These are phyloP conservation scores for Steatocranus sp. DNA, from an alignment of 2,797 vertebrate species.

Conservation along the genomic window DNA sequence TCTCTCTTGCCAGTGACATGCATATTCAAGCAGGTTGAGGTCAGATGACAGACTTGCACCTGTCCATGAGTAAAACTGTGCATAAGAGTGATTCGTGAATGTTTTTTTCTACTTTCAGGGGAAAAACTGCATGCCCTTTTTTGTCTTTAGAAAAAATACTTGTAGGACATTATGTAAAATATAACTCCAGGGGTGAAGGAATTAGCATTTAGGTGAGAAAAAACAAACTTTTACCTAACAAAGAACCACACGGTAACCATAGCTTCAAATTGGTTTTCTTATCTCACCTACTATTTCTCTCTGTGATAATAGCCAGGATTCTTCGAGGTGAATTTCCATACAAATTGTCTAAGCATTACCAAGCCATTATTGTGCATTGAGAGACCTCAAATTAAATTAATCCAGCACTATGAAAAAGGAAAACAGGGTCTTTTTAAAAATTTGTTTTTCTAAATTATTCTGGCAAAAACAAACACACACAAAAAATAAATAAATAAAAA, in stretches of 20 bases:
- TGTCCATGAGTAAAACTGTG: not conserved
- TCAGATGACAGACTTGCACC: not conserved
- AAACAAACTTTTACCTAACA: not conserved
- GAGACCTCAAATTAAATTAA: not conserved
- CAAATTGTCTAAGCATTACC: constrained; percentile 13
- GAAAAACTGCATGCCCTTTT: not conserved
- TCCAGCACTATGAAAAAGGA: not conserved
- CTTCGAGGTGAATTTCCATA: constrained; percentile 30
- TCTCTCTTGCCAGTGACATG: not conserved
- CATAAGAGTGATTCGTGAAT: not conserved
- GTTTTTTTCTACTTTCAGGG: not conserved
- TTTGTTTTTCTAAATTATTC: not conserved
- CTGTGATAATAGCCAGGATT: not conserved
- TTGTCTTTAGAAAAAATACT: not conserved
- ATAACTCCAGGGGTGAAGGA: not conserved
- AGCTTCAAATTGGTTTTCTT: constrained; percentile 10
- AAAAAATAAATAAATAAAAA: not conserved
- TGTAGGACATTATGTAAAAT: not conserved
- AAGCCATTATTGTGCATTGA: not conserved
- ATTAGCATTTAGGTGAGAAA: not conserved
- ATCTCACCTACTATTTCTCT: not conserved
- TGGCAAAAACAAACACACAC: not conserved
- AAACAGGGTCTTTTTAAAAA: not conserved
- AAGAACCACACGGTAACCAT: not conserved
- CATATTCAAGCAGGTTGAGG: not conserved